Evolutionary conservation across 2,888 invertebrate species (phyloP).

Genomic region (Heliconius erato): DNA sequence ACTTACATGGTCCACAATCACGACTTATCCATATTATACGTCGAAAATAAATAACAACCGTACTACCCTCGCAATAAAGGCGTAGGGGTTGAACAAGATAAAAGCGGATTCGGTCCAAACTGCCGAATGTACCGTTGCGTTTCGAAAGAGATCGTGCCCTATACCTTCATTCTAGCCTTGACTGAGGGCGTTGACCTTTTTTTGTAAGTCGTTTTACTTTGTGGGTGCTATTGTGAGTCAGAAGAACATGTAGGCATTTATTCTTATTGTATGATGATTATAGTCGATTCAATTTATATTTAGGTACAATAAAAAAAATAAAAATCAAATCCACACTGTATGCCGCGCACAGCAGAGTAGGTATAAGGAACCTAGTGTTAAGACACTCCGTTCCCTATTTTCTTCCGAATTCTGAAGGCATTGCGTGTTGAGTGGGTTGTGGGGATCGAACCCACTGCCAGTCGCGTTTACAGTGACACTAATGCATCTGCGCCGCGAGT

Average conservation of each 20-base stretch:
- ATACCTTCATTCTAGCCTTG: slow-evolving; percentile 62
- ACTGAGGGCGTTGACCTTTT: slow-evolving; percentile 58
- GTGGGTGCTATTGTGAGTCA: slow-evolving; percentile 49
- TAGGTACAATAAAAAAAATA: neutral
- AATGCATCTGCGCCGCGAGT: too few relatives aligned
- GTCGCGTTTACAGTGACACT: too few relatives aligned
- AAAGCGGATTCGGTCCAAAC: slow-evolving; percentile 33
- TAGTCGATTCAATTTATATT: neutral
- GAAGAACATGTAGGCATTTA: slow-evolving; percentile 30
- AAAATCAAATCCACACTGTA: too few relatives aligned
- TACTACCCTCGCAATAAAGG: slow-evolving; percentile 29
- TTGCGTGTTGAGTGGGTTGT: too few relatives aligned
- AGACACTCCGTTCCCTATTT: too few relatives aligned
- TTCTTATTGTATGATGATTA: slow-evolving; percentile 17
- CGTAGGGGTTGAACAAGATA: slow-evolving; percentile 34
- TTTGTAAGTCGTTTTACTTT: slow-evolving; percentile 50
- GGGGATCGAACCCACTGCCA: too few relatives aligned
- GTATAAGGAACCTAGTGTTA: too few relatives aligned
- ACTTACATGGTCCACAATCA: neutral
- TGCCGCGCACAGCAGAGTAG: too few relatives aligned
- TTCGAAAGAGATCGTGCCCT: slow-evolving; percentile 54
- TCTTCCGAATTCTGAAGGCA: too few relatives aligned
- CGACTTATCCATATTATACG: neutral
- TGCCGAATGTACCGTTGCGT: slow-evolving; percentile 51
- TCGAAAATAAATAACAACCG: slow-evolving; percentile 30